Conservation (phyloP, 2,888 invertebrate species). For the Cosmorhoe ocellata region DNA sequence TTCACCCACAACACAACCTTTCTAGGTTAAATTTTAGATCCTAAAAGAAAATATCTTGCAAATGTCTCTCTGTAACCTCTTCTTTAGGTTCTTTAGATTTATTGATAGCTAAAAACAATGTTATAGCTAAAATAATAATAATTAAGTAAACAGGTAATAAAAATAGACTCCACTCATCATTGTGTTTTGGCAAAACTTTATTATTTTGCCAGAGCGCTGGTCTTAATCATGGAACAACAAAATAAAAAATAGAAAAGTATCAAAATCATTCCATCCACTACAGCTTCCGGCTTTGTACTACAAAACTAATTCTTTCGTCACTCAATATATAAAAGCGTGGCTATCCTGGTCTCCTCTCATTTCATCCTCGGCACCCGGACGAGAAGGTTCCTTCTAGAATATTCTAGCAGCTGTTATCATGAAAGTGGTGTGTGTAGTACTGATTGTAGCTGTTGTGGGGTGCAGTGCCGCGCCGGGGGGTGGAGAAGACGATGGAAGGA, state of each 20-base stretch:
- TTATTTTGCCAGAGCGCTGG: no score
- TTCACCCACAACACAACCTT: no score
- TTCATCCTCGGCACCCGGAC: conserved; percentile 56
- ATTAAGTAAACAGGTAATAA: no score
- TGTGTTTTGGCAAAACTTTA: no score
- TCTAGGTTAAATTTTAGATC: no score
- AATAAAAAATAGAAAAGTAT: conserved; percentile 43
- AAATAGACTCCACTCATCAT: no score
- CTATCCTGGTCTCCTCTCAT: conserved; percentile 57
- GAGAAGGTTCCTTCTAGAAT: conserved; percentile 44
- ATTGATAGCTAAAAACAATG: no score
- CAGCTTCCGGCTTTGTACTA: conserved; percentile 30
- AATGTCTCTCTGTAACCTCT: no score
- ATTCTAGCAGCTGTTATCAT: conserved; percentile 37
- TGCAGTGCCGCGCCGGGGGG: conserved; percentile 66
- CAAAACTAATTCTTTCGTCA: conserved; percentile 36
- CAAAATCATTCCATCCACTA: conserved; percentile 42
- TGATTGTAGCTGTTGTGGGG: conserved; percentile 55
- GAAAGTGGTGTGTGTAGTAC: conserved; percentile 65
- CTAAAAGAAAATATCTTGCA: no score
- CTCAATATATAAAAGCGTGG: conserved; percentile 55
- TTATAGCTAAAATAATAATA: no score
- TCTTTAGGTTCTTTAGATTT: no score
- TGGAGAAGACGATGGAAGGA: conserved; percentile 56
- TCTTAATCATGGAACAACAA: no score